These are phyloP conservation scores for human (Homo sapiens) DNA, from an alignment of 2,113 vertebrate species.

Conservation along the genomic window GRCh38 chr14:71654501-71655000, in stretches of 20 bases:
- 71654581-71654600: constrained; percentile 19
- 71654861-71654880: not conserved
- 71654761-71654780: not conserved
- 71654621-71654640: not conserved
- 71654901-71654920: not conserved
- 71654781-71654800: not conserved
- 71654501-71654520: not conserved
- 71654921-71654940: not conserved
- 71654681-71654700: not conserved
- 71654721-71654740: not conserved
- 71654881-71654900: not conserved
- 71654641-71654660: not conserved
- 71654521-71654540: constrained; percentile 12
- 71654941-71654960: not conserved
- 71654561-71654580: not conserved
- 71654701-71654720: not conserved
- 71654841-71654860: not conserved
- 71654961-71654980: not conserved
- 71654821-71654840: not conserved
- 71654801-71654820: not conserved
- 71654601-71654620: not conserved
- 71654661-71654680: not conserved
- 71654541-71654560: not conserved
- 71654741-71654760: not conserved
- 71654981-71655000: too few relatives aligned